These are phyloP conservation scores for Aptenodytes patagonicus DNA, from an alignment of 2,113 vertebrate species.

Conservation along the genomic window DNA sequence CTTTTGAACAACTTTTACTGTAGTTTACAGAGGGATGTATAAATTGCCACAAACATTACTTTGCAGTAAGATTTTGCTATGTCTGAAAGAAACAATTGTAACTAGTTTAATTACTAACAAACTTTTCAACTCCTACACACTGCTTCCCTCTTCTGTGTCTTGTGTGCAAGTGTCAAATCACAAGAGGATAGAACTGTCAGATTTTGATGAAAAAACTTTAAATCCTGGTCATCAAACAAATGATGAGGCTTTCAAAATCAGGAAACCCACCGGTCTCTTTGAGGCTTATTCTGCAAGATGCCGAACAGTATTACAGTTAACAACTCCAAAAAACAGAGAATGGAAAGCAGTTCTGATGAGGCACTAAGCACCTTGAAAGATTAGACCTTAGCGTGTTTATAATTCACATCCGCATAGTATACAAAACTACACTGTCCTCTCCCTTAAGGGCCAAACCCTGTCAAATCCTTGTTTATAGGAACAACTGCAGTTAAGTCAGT, in stretches of 20 bases:
- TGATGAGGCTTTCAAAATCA: not conserved
- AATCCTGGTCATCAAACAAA: not conserved
- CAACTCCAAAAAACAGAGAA: not conserved
- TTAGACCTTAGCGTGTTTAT: not conserved
- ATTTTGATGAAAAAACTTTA: not conserved
- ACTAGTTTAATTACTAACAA: conserved; percentile 27
- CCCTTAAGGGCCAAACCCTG: not conserved
- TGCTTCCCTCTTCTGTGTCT: conserved; percentile 52
- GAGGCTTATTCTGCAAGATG: not conserved
- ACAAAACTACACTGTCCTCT: not conserved
- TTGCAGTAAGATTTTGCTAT: not conserved
- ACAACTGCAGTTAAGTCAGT: not conserved
- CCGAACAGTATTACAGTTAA: not conserved
- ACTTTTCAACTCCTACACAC: not conserved
- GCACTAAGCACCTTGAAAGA: not conserved
- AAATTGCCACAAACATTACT: not conserved
- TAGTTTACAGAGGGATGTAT: not conserved
- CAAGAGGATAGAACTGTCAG: conserved; percentile 25
- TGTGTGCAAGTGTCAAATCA: conserved; percentile 21
- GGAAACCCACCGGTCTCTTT: not conserved
- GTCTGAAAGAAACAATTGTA: not conserved
- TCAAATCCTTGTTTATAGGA: not conserved
- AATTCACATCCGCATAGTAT: not conserved
- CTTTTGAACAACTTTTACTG: not conserved
- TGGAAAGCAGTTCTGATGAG: not conserved